phyloP scores from a whole-genome alignment of 2,797 vertebrate genomes.

The Pogoniulus pusillus region DNA sequence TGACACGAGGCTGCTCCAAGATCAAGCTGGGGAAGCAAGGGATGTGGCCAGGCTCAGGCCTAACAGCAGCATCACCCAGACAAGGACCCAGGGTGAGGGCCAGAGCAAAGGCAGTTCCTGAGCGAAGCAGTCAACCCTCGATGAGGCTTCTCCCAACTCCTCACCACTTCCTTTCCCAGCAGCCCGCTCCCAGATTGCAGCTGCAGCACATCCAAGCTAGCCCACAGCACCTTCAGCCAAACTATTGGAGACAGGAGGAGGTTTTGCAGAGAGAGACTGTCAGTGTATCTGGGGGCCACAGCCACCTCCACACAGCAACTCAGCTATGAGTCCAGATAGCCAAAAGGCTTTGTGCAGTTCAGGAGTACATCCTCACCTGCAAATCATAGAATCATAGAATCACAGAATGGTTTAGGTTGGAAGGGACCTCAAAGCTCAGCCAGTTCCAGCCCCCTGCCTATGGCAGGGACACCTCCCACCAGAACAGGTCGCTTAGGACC shows the following conservation, averaged over 20 bases:
- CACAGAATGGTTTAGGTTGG: no score
- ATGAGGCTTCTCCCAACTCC: neutral
- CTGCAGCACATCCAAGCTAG: neutral
- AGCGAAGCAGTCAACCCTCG: neutral
- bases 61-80: neutral
- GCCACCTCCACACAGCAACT: neutral
- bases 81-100: fast-evolving
- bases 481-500: no score
- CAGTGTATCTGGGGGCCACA: fast-evolving
- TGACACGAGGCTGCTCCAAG: neutral
- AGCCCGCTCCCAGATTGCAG: neutral
- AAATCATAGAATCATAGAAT: no score
- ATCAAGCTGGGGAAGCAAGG: neutral
- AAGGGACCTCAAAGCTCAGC: no score
- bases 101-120: neutral
- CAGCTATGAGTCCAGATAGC: neutral
- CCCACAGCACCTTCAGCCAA: neutral
- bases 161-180: neutral
- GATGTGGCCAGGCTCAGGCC: neutral
- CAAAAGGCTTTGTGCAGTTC: neutral
- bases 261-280: neutral
- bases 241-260: fast-evolving
- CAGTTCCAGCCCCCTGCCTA: no score
- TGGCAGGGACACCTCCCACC: no score
- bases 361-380: neutral